phyloP scores from a whole-genome alignment of 2,797 vertebrate species.

The Poecilia picta region DNA sequence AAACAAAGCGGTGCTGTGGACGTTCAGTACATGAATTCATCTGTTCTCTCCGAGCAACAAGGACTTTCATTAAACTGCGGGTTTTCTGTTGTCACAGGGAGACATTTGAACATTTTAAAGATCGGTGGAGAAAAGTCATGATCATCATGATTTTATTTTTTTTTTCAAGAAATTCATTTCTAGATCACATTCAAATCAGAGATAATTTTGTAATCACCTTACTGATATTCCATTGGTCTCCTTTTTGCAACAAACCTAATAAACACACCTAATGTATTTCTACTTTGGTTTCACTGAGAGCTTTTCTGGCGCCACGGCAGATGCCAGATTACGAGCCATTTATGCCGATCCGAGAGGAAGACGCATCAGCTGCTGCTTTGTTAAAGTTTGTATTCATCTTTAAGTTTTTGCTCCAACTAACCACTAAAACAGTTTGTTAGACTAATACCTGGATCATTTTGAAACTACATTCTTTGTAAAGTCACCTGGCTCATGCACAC shows the following conservation, averaged over 20 bases:
- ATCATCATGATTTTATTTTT: neutral
- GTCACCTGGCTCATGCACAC: neutral
- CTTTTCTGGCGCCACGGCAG: neutral
- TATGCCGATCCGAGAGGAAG: neutral
- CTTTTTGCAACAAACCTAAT: neutral
- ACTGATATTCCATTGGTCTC: neutral
- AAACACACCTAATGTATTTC: neutral
- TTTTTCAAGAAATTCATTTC: neutral
- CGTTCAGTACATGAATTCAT: neutral
- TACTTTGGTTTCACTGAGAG: neutral
- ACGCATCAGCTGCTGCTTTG: neutral
- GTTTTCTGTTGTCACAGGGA: neutral
- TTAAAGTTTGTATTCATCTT: neutral
- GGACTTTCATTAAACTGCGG: constrained; percentile 1
- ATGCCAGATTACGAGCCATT: neutral
- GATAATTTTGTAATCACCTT: neutral
- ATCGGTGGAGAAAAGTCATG: neutral
- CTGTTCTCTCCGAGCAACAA: neutral
- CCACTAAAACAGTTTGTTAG: too few relatives aligned
- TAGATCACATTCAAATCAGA: neutral
- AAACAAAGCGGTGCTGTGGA: neutral
- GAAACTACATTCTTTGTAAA: neutral
- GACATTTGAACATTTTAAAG: neutral
- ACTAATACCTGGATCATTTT: neutral
- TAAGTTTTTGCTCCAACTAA: neutral